Evolutionary conservation across 2,888 invertebrate genomes (phyloP).

Genomic region (Opisthograptis luteolata): DNA sequence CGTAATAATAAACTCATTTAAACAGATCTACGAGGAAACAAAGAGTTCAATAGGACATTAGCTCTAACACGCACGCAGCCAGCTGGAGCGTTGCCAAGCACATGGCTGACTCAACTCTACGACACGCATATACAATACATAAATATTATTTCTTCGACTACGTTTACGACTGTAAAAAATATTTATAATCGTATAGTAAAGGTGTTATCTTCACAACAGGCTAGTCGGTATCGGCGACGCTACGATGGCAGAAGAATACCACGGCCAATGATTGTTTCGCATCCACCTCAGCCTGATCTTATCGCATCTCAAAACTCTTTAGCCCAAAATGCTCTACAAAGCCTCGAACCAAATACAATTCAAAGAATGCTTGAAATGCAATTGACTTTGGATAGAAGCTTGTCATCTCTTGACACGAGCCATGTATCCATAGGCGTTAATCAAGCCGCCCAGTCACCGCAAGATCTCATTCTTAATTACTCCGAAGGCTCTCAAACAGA

Average conservation of each 20-base stretch:
- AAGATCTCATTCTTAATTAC: slow-evolving; percentile 62
- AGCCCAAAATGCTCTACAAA: slow-evolving; percentile 47
- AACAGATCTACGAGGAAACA: slow-evolving; percentile 57
- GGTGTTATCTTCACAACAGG: slow-evolving; percentile 76
- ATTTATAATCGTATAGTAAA: slow-evolving; percentile 29
- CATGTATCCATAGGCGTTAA: slow-evolving; percentile 69
- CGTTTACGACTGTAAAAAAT: slow-evolving; percentile 27
- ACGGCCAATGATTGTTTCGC: slow-evolving; percentile 56
- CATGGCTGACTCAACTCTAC: slow-evolving; percentile 58
- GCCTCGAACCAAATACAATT: slow-evolving; percentile 59
- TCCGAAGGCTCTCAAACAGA: slow-evolving; percentile 78
- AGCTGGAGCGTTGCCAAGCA: slow-evolving; percentile 64
- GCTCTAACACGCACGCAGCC: slow-evolving; percentile 51
- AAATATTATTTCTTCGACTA: slow-evolving; percentile 35
- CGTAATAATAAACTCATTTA: slow-evolving; percentile 38
- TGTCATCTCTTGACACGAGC: slow-evolving; percentile 66
- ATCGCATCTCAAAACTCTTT: slow-evolving; percentile 45
- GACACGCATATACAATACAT: slow-evolving; percentile 51
- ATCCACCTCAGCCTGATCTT: slow-evolving; percentile 63
- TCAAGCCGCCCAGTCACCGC: slow-evolving; percentile 67
- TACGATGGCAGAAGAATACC: slow-evolving; percentile 65
- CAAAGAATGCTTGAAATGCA: slow-evolving; percentile 77
- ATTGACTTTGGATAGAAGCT: slow-evolving; percentile 67
- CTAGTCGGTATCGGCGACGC: slow-evolving; percentile 76
- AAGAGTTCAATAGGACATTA: slow-evolving; percentile 65